Evolutionary conservation across 2,888 invertebrate genomes (phyloP).

Genomic region (Dorcus hopei): DNA sequence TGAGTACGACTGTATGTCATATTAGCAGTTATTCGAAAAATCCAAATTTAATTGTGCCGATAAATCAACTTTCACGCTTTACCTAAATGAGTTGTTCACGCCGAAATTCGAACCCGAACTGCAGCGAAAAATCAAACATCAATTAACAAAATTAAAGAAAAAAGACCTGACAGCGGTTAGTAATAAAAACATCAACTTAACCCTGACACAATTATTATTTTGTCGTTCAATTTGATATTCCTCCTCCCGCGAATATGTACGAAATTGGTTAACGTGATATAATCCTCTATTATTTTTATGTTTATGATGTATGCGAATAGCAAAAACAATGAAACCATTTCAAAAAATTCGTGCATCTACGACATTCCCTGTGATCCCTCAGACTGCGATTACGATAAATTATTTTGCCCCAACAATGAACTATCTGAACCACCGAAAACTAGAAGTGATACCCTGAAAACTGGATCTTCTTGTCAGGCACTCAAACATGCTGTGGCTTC

Average conservation of each 20-base stretch:
- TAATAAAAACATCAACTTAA: slow-evolving; percentile 28
- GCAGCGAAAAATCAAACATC: background rate
- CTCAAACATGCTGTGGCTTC: slow-evolving; percentile 88
- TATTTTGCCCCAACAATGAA: slow-evolving; percentile 47
- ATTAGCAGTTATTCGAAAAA: slow-evolving; percentile 7
- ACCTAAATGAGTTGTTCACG: slow-evolving; percentile 9
- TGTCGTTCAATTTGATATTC: slow-evolving; percentile 10
- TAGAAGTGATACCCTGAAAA: slow-evolving; percentile 56
- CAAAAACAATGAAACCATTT: slow-evolving; percentile 30
- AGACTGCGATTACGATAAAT: slow-evolving; percentile 45
- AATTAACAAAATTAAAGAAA: slow-evolving; percentile 1
- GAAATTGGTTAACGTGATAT: slow-evolving; percentile 48
- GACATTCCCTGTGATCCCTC: slow-evolving; percentile 48
- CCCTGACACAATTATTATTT: slow-evolving; percentile 26
- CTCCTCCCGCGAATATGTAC: slow-evolving; percentile 43
- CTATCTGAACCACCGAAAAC: slow-evolving; percentile 45
- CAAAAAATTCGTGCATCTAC: slow-evolving; percentile 44
- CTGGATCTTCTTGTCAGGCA: slow-evolving; percentile 83
- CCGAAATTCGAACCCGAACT: too few relatives aligned
- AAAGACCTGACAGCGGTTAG: slow-evolving; percentile 12
- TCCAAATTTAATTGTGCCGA: slow-evolving; percentile 9
- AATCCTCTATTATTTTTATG: slow-evolving; percentile 11
- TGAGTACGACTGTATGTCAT: slow-evolving; percentile 6
- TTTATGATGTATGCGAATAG: slow-evolving; percentile 27
- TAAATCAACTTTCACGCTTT: slow-evolving; percentile 8